Conservation (phyloP, 2,797 vertebrate genomes). For the Siniperca undulata region DNA sequence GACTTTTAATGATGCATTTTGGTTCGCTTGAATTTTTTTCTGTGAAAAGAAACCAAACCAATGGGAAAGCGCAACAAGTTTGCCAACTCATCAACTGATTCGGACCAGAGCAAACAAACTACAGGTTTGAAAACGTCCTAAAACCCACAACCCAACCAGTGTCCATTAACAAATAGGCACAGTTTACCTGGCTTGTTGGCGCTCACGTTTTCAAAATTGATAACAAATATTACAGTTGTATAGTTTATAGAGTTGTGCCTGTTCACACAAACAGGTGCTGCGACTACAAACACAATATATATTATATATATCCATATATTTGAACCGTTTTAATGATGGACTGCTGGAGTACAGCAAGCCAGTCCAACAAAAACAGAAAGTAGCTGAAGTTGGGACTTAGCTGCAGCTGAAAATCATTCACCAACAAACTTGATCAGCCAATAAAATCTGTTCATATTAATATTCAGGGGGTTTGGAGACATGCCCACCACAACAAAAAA, state of each 20-base stretch:
- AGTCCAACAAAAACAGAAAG: slow-evolving; percentile 13
- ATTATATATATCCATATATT: not conserved
- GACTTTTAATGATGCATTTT: no score
- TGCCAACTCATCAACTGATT: not conserved
- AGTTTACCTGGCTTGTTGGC: not conserved
- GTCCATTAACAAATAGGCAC: not conserved
- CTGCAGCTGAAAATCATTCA: not conserved
- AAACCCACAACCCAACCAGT: not conserved
- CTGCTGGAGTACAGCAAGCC: not conserved
- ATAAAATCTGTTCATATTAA: not conserved
- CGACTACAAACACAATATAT: not conserved
- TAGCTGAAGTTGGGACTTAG: not conserved
- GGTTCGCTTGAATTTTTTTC: no score
- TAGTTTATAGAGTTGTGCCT: no score
- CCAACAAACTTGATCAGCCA: not conserved
- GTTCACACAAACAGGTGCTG: slow-evolving; percentile 1
- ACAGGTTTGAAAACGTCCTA: not conserved
- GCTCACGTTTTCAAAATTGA: not conserved
- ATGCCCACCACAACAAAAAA: slow-evolving; percentile 7
- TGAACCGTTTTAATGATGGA: not conserved
- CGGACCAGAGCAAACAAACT: not conserved
- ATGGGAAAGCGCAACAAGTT: no score
- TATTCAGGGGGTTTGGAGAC: slow-evolving; percentile 6
- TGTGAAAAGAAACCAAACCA: no score
- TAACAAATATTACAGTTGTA: not conserved